Conservation (phyloP, 2,113 vertebrate species). For the Macroglossus sobrinus region DNA sequence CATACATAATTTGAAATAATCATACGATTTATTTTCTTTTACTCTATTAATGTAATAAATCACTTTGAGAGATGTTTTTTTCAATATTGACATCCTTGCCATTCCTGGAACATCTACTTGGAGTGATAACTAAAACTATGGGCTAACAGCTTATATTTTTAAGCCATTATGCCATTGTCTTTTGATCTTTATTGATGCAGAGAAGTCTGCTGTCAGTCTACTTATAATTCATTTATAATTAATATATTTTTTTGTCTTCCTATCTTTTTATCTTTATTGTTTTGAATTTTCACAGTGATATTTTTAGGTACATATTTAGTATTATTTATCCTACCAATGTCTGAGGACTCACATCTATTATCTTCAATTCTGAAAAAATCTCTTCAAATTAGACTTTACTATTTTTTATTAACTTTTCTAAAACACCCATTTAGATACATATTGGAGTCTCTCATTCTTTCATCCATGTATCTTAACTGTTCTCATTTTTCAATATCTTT, state of each 20-base stretch:
- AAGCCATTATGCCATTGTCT: background rate
- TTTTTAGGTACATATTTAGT: background rate
- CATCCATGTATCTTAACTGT: background rate
- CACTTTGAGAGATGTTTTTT: background rate
- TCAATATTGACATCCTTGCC: background rate
- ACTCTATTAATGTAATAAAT: background rate
- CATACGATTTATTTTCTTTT: background rate
- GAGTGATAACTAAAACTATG: background rate
- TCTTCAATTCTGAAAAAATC: background rate
- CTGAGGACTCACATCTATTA: background rate
- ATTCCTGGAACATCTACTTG: background rate
- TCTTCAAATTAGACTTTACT: background rate
- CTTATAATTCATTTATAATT: background rate
- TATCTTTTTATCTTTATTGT: background rate
- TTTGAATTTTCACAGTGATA: background rate
- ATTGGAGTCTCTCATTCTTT: background rate
- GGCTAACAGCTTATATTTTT: background rate
- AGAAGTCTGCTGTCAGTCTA: background rate
- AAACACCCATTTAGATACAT: background rate
- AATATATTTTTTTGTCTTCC: background rate
- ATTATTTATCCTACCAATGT: background rate
- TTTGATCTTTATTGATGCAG: background rate
- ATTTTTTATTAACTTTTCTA: background rate
- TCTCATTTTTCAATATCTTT: background rate
- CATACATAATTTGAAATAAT: background rate